Evolutionary conservation across 2,113 vertebrate genomes (phyloP).

Genomic region (Anthoscopus minutus): DNA sequence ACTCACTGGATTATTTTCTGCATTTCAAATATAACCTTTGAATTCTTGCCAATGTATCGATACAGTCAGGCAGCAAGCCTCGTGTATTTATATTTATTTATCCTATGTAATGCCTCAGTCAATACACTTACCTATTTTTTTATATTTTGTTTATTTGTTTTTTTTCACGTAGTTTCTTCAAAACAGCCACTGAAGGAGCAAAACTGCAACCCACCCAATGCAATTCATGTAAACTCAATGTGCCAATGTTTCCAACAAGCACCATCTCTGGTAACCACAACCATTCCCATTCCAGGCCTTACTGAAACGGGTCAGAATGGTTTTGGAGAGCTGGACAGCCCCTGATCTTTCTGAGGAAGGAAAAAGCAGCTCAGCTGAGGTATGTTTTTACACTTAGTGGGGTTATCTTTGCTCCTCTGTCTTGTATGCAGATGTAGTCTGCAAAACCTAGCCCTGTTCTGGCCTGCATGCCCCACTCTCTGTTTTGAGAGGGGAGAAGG

Average conservation of each 20-base stretch:
- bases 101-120: background rate
- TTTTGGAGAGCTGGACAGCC: constrained; percentile 36
- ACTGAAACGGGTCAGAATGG: constrained; percentile 16
- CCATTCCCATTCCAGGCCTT: constrained; percentile 48
- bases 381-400: constrained; percentile 67
- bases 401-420: constrained; percentile 60
- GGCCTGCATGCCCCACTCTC: background rate
- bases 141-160: background rate
- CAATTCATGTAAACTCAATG: background rate
- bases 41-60: background rate
- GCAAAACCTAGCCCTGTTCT: background rate
- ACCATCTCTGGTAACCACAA: background rate
- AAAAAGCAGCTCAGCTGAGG: background rate
- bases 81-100: background rate
- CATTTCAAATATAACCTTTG: constrained; percentile 25
- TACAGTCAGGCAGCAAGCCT: background rate
- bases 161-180: background rate
- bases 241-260: background rate
- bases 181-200: background rate
- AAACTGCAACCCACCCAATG: background rate
- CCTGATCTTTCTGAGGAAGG: constrained; percentile 32
- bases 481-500: background rate
- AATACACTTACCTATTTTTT: background rate
- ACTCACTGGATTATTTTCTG: constrained; percentile 43
- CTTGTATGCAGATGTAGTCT: background rate